Percentiles rank a stretch among this genome's conserved stretches.
Evolutionary conservation across 1,140 invertebrate genomes (phyloP).

Genomic region (Drosophila nasuta): DNA sequence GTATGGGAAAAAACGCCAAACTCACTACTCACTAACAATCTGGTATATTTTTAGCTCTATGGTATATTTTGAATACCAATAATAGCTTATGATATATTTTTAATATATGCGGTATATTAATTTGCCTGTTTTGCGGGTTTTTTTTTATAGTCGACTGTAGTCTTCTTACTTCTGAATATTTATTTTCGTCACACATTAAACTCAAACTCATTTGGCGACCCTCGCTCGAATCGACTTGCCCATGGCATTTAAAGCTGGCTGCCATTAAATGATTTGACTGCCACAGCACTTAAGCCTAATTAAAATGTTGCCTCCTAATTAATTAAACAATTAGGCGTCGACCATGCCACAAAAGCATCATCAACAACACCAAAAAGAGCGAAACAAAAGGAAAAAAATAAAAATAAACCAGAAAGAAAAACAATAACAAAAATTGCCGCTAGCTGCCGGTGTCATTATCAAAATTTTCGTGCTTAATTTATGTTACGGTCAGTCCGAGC

Average conservation of each 20-base stretch:
- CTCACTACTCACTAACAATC: too few species aligned
- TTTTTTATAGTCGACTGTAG: too few species aligned
- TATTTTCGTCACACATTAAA: conserved; percentile 1
- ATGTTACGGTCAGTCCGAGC: conserved; percentile 49
- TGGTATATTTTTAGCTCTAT: too few species aligned
- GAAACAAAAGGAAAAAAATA: conserved; percentile 16
- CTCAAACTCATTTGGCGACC: not conserved
- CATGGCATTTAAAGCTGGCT: conserved; percentile 64
- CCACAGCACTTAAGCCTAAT: conserved; percentile 77
- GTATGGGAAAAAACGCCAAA: too few species aligned
- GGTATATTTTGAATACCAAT: too few species aligned
- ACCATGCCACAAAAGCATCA: conserved; percentile 23
- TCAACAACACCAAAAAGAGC: conserved; percentile 5
- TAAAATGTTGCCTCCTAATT: conserved; percentile 77
- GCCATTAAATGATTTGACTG: conserved; percentile 71
- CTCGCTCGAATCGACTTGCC: conserved; percentile 36
- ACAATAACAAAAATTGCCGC: conserved; percentile 35
- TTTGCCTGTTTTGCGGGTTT: too few species aligned
- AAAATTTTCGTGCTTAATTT: conserved; percentile 69
- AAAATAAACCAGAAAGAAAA: conserved; percentile 22
- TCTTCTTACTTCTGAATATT: too few species aligned
- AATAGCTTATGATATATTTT: too few species aligned
- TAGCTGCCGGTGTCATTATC: conserved; percentile 65
- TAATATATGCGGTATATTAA: too few species aligned
- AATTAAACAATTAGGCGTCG: conserved; percentile 71